Conservation (phyloP, 2,113 vertebrate species). For the Dissostichus mawsoni region DNA sequence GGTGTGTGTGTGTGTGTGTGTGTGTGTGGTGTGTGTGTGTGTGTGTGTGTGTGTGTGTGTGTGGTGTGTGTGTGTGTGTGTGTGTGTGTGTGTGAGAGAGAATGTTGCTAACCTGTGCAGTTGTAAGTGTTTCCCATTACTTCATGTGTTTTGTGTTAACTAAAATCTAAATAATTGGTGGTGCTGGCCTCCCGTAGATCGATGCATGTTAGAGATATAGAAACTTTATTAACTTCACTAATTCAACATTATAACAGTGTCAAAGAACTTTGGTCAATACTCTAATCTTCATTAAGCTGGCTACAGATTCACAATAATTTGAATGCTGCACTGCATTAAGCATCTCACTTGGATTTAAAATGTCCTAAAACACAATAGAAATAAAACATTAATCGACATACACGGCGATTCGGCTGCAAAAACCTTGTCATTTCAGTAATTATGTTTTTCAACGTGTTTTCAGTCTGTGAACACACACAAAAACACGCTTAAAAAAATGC, state of each 20-base stretch:
- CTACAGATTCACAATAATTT: not conserved
- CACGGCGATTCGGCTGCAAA: no score
- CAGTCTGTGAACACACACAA: no score
- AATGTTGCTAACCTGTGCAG: constrained; percentile 31
- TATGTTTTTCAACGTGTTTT: no score
- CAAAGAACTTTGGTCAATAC: constrained; percentile 7
- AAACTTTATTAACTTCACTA: constrained; percentile 24
- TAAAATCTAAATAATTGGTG: not conserved
- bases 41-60: no score
- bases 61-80: no score
- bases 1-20: no score
- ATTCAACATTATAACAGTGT: not conserved
- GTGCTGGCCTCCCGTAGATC: not conserved
- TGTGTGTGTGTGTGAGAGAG: not conserved
- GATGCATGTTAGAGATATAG: constrained; percentile 18
- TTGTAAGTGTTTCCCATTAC: constrained; percentile 2
- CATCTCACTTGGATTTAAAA: constrained; percentile 1
- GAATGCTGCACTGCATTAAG: constrained; percentile 1
- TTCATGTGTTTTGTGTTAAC: not conserved
- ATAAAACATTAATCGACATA: no score
- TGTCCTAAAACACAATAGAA: not conserved
- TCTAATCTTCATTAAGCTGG: not conserved
- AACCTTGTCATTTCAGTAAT: no score
- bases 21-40: no score
- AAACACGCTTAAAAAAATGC: no score